Evolutionary conservation across 1,140 invertebrate genomes (phyloP), one percentile per base, ranked within the genome.

Genomic region (Drosophila aff.): DNA sequence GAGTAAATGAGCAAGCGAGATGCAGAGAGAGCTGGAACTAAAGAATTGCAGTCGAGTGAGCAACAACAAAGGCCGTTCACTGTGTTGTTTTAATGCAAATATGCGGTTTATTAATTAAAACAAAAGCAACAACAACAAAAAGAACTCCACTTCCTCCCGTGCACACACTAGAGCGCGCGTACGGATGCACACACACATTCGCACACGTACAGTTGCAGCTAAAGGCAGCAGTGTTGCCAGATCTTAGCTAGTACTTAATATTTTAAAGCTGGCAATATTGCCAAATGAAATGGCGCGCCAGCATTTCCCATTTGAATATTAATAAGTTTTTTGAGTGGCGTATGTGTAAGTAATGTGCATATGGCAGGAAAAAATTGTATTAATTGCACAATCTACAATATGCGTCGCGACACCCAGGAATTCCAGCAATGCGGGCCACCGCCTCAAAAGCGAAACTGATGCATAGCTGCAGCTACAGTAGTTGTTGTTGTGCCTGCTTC

Each of bases 91-190:
- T 80, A 74, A 86, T 72, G 79, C 86, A 90, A 90, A 90, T 91
- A 90, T 90, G 85, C 85, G 86, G 86, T 81, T 78, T 91, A 90
- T 90, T 90, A 90, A 90, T 90, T 90, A 85, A 85, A 90, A 85
- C 76, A 89, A 85, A 69, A 67, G 63, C 79, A 80, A 50, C 53
- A 44, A 57, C 36, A 79, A 23, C 16, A 43, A 86, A 50, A 59
- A 63, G 72, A 81, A 89, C 81, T 89, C 57, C 69, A 87, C 71
- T 87, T 89, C 85, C 81, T 79, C 67, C 65, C 61, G 50, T 46
- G 53, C 26, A 62, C 26, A 71, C 47, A 38, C 40, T 61, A 7
- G 28, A 18, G 18, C 52, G 18, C 18, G 15, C 52, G 15, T 55
- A 40, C 52, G 33, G 18, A 41, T 23, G 41, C 49, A 33, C 26